Evolutionary conservation across 1,140 invertebrate species (phyloP).

Genomic region (Bombus affinis): DNA sequence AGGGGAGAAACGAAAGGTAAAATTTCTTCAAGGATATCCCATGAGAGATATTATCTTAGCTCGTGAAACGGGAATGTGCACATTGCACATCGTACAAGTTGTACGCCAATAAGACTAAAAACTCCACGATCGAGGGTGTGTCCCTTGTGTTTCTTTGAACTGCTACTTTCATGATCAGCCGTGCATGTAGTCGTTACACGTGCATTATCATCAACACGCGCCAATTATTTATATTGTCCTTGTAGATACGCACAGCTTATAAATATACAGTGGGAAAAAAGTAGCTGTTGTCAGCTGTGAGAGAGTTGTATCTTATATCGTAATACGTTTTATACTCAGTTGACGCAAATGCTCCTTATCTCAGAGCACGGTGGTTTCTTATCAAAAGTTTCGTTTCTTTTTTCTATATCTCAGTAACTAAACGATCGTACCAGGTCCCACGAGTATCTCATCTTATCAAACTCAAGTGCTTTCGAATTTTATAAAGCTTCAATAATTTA

Average conservation of each 20-base stretch:
- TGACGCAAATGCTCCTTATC: slow-evolving; percentile 13
- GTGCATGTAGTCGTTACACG: slow-evolving; percentile 11
- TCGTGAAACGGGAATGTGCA: not conserved
- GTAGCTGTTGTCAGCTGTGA: not conserved
- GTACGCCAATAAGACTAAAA: not conserved
- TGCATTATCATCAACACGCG: not conserved
- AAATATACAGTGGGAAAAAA: not conserved
- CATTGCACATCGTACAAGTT: too few species aligned
- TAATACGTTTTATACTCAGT: not conserved
- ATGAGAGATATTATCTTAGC: not conserved
- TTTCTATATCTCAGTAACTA: not conserved
- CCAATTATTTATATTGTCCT: slow-evolving; percentile 34
- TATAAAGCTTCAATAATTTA: not conserved
- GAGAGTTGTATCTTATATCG: not conserved
- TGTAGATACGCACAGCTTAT: not conserved
- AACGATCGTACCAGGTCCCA: not conserved
- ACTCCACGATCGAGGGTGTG: not conserved
- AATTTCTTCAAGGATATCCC: slow-evolving; percentile 26
- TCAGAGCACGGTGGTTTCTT: not conserved
- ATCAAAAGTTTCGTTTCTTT: not conserved
- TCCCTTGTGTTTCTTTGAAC: not conserved
- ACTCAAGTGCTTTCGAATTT: not conserved
- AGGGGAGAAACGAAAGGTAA: not conserved
- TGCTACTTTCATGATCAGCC: not conserved
- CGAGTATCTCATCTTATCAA: not conserved